phyloP scores from a whole-genome alignment of 1,140 invertebrate genomes.

The Conus ventricosus region DNA sequence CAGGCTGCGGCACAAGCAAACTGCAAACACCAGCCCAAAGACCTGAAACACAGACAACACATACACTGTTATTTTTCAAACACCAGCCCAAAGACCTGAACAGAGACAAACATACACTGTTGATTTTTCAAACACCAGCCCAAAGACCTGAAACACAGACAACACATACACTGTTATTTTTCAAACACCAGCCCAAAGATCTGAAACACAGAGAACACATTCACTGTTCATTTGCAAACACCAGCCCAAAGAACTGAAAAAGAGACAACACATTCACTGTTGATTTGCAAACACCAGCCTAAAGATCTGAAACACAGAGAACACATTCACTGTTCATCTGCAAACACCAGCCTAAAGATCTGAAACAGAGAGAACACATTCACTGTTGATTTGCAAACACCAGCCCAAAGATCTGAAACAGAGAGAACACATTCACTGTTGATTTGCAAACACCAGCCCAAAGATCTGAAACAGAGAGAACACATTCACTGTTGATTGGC shows the following conservation, averaged over 20 bases:
- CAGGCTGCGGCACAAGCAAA: constrained; percentile 73
- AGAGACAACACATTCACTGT: too few species aligned
- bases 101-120: too few species aligned
- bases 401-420: constrained; percentile 59
- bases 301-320: constrained; percentile 54
- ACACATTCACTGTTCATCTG: background rate
- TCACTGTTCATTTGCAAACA: too few species aligned
- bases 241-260: too few species aligned
- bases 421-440: background rate
- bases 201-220: constrained; percentile 45
- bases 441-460: too few species aligned
- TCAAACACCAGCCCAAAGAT: constrained; percentile 54
- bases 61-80: too few species aligned
- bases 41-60: constrained; percentile 50
- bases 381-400: constrained; percentile 40
- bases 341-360: too few species aligned
- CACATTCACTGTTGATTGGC: too few species aligned
- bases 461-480: too few species aligned
- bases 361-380: too few species aligned
- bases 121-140: constrained; percentile 49
- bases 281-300: constrained; percentile 52
- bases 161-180: background rate
- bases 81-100: too few species aligned
- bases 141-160: constrained; percentile 55
- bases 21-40: constrained; percentile 59